Evolutionary conservation across 2,113 vertebrate genomes (phyloP).

Genomic region (Martes martes): DNA sequence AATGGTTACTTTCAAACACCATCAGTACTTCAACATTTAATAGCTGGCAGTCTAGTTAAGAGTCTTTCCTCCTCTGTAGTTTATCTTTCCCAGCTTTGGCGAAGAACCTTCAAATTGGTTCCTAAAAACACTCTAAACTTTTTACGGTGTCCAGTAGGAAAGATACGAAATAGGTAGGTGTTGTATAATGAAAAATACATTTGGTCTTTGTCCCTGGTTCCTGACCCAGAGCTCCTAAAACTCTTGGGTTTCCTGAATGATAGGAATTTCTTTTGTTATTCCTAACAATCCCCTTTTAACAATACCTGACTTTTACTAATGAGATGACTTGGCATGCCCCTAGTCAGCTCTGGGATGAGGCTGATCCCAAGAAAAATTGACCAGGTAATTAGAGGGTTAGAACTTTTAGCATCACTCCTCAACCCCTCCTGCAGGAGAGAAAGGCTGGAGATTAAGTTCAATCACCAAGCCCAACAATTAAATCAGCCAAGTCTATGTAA

Average conservation of each 20-base stretch:
- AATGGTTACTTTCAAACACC: neutral
- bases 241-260: neutral
- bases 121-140: neutral
- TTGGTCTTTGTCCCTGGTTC: neutral
- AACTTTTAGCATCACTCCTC: neutral
- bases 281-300: neutral
- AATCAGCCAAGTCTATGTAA: neutral
- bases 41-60: neutral
- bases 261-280: neutral
- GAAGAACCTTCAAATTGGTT: neutral
- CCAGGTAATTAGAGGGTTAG: neutral
- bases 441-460: neutral
- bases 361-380: neutral
- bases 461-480: neutral
- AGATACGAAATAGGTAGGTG: neutral
- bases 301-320: neutral
- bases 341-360: neutral
- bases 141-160: neutral
- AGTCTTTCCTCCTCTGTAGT: neutral
- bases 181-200: neutral
- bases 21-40: neutral
- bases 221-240: neutral
- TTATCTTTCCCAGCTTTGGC: neutral
- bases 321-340: neutral
- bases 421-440: neutral